phyloP scores from a whole-genome alignment of 1,140 invertebrate genomes.

The Drosophila watanabei region DNA sequence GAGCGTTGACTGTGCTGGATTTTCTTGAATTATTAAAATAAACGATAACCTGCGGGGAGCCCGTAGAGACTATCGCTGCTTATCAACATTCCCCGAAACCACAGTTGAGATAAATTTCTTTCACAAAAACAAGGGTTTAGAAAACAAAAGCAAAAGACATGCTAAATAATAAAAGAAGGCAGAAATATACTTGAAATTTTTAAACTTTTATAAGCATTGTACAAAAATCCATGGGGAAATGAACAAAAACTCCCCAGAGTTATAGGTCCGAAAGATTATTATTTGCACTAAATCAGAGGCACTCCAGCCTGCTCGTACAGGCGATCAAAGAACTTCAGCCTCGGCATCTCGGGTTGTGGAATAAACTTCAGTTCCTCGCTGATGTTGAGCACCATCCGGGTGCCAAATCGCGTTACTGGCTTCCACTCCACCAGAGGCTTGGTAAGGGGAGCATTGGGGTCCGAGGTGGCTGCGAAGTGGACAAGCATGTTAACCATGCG shows the following conservation, averaged over 20 bases:
- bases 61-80: background rate
- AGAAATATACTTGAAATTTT: background rate
- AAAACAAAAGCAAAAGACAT: background rate
- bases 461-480: slow-evolving; percentile 82
- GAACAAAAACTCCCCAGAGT: background rate
- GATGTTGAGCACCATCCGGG: slow-evolving; percentile 84
- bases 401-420: slow-evolving; percentile 61
- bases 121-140: background rate
- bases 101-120: background rate
- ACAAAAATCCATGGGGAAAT: background rate
- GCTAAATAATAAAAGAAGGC: background rate
- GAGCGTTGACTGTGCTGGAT: background rate
- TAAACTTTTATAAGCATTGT: background rate
- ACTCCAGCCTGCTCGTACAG: slow-evolving; percentile 44
- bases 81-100: background rate
- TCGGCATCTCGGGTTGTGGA: slow-evolving; percentile 80
- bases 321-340: slow-evolving; percentile 65
- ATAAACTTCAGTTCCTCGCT: slow-evolving; percentile 75
- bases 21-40: too few relatives aligned
- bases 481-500: slow-evolving; percentile 85
- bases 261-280: too few relatives aligned
- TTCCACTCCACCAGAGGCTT: slow-evolving; percentile 75
- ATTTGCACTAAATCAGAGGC: slow-evolving; percentile 37
- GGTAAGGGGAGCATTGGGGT: slow-evolving; percentile 68
- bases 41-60: background rate